Evolutionary conservation across 2,888 invertebrate genomes (phyloP).

Genomic region (Acleris sparsana): DNA sequence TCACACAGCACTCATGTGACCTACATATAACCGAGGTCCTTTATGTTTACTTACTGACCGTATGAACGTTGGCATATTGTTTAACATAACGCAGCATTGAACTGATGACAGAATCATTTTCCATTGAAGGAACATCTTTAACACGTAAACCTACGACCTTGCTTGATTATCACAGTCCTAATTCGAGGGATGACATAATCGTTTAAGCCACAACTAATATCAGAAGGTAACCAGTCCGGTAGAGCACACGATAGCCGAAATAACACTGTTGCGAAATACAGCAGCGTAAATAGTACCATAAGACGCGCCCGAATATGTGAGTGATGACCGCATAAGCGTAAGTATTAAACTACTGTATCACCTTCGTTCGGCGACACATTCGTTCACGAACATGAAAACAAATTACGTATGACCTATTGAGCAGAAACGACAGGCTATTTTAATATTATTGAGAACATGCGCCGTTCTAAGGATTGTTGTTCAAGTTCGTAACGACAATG

Average conservation of each 20-base stretch:
- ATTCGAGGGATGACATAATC: constrained; percentile 46
- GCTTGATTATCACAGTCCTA: constrained; percentile 32
- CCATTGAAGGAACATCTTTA: constrained; percentile 7
- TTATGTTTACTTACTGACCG: constrained; percentile 37
- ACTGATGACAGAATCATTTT: constrained; percentile 12
- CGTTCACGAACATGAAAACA: constrained; percentile 45
- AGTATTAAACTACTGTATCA: constrained; percentile 54
- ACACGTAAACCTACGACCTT: constrained; percentile 30
- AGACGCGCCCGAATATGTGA: constrained; percentile 60
- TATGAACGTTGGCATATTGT: constrained; percentile 30
- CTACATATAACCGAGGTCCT: constrained; percentile 32
- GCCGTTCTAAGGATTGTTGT: constrained; percentile 44
- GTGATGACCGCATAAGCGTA: constrained; percentile 72
- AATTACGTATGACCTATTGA: constrained; percentile 48
- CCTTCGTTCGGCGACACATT: constrained; percentile 55
- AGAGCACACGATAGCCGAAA: constrained; percentile 27
- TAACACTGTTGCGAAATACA: constrained; percentile 32
- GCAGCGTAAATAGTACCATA: constrained; percentile 39
- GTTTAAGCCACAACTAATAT: constrained; percentile 39
- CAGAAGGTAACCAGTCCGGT: constrained; percentile 23
- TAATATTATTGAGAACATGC: constrained; percentile 45
- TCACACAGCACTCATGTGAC: constrained; percentile 49
- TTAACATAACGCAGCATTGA: constrained; percentile 22
- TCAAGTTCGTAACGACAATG: constrained; percentile 38
- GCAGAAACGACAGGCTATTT: constrained; percentile 43